Conservation (phyloP, 2,797 vertebrate genomes). For the Amblyopsis hoosieri region DNA sequence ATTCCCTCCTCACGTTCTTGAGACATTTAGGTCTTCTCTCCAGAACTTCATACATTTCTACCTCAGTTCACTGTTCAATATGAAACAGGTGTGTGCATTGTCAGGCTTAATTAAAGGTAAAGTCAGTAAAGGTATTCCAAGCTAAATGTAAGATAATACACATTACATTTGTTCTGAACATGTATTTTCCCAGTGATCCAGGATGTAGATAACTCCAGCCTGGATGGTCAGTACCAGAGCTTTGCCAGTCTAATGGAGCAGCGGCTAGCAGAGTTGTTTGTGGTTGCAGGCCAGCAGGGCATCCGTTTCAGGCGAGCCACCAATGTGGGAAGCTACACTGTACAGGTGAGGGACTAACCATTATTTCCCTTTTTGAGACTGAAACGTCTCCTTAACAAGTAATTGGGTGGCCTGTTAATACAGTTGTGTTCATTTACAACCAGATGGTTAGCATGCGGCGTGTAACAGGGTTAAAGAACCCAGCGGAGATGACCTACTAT, state of each 20-base stretch:
- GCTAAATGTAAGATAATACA: too few species aligned
- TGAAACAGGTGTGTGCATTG: too few species aligned
- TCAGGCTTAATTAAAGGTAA: too few species aligned
- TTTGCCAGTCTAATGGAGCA: conserved; percentile 96
- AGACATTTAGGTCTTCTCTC: too few species aligned
- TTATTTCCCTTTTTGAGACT: conserved; percentile 17
- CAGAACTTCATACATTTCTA: too few species aligned
- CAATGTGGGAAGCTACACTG: conserved; percentile 90
- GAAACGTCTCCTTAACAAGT: neutral
- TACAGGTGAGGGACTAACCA: conserved; percentile 82
- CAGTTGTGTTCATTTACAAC: conserved; percentile 23
- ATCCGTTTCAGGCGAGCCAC: conserved; percentile 88
- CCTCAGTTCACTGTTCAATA: too few species aligned
- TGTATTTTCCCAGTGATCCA: conserved; percentile 85
- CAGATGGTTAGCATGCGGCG: conserved; percentile 96
- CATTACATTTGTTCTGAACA: neutral
- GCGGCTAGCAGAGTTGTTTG: conserved; percentile 90
- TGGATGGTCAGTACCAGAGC: conserved; percentile 93
- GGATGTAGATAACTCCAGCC: conserved; percentile 89
- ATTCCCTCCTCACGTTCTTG: neutral
- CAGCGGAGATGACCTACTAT: conserved; percentile 94
- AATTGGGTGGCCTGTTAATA: neutral
- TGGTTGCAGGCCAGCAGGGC: conserved; percentile 90
- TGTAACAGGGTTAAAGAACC: conserved; percentile 87
- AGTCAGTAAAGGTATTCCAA: too few species aligned